Evolutionary conservation across 1,140 invertebrate genomes (phyloP).

Genomic region (Listronotus bonariensis): DNA sequence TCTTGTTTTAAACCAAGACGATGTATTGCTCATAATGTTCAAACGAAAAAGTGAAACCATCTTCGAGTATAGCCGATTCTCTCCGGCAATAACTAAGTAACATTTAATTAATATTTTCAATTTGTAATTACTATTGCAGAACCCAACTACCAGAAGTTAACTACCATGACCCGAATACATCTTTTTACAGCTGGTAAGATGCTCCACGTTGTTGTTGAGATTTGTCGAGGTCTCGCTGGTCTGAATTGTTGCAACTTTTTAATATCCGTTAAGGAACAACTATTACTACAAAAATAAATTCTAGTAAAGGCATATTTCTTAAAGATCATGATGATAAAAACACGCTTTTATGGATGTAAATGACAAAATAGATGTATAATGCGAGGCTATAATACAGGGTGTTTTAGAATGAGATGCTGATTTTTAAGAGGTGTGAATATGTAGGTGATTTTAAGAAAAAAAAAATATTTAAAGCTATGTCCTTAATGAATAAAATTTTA

Average conservation of each 20-base stretch:
- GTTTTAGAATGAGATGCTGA: too few relatives aligned
- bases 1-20: too few relatives aligned
- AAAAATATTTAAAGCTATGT: too few relatives aligned
- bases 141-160: constrained; percentile 17
- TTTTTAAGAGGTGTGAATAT: too few relatives aligned
- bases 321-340: constrained; percentile 3
- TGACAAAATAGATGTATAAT: constrained; percentile 1
- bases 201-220: constrained; percentile 13
- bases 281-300: constrained; percentile 18
- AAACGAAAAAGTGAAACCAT: too few relatives aligned
- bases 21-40: too few relatives aligned
- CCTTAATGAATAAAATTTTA: too few relatives aligned
- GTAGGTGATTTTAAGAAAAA: too few relatives aligned
- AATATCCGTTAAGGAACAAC: constrained; percentile 21
- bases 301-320: constrained; percentile 14
- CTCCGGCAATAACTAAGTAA: too few relatives aligned
- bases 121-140: constrained; percentile 18
- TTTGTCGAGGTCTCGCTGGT: constrained; percentile 21
- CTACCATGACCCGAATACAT: constrained; percentile 26
- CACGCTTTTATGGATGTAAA: not conserved
- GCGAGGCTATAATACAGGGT: not conserved
- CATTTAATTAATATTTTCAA: constrained; percentile 9
- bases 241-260: constrained; percentile 22
- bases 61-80: too few relatives aligned
- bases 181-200: constrained; percentile 9